phyloP scores from a whole-genome alignment of 2,113 vertebrate genomes.

The Charina bottae region DNA sequence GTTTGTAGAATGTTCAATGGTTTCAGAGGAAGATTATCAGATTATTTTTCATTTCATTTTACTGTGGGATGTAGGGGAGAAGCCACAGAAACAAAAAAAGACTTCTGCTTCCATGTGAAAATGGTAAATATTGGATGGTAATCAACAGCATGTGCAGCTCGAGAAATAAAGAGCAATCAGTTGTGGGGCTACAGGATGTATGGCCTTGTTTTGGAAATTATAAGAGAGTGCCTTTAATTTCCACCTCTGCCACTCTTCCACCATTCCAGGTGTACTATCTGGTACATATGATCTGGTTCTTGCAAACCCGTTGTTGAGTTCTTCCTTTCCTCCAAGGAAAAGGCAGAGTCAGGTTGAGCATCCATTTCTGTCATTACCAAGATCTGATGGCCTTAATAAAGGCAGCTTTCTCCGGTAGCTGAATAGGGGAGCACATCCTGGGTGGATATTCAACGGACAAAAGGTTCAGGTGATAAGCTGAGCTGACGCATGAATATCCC shows the following conservation, averaged over 20 bases:
- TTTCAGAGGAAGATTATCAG: conserved; percentile 59
- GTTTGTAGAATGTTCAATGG: conserved; percentile 65
- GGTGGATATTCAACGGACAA: not conserved
- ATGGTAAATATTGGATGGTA: not conserved
- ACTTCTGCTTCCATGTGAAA: conserved; percentile 29
- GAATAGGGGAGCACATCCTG: not conserved
- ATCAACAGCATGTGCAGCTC: conserved; percentile 21
- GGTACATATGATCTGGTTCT: not conserved
- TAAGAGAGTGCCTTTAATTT: not conserved
- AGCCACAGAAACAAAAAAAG: not conserved
- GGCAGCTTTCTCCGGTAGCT: not conserved
- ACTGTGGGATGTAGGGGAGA: conserved; percentile 32
- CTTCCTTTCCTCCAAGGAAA: not conserved
- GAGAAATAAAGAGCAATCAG: conserved; percentile 7
- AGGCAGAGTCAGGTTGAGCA: not conserved
- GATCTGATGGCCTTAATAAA: not conserved
- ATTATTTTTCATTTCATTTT: conserved; percentile 54
- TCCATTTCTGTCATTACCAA: not conserved
- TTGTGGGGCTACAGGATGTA: not conserved
- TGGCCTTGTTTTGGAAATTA: not conserved
- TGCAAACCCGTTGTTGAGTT: not conserved
- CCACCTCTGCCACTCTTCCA: not conserved
- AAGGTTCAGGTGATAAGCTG: not conserved
- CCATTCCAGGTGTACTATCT: not conserved
- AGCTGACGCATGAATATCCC: not conserved